phyloP scores from a whole-genome alignment of 2,113 vertebrate species.

The Rostratula benghalensis region DNA sequence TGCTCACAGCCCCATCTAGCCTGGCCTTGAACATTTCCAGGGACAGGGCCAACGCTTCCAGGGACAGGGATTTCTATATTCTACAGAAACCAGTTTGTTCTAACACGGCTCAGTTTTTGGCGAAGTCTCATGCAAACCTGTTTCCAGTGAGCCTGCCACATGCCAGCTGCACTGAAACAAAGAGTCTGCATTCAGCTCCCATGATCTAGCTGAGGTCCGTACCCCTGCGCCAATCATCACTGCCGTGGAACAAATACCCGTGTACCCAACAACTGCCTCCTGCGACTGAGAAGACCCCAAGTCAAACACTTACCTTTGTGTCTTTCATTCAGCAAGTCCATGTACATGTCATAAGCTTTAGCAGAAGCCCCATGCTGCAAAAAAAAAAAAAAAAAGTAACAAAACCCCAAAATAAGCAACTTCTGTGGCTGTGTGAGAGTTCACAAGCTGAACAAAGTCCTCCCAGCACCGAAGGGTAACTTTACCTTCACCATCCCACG shows the following conservation, averaged over 20 bases:
- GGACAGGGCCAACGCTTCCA: neutral
- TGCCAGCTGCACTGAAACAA: neutral
- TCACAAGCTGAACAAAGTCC: neutral
- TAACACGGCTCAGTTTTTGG: conserved; percentile 50
- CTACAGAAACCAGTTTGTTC: neutral
- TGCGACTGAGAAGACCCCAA: neutral
- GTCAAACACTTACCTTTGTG: conserved; percentile 79
- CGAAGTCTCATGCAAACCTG: conserved; percentile 38
- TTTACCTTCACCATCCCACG: conserved; percentile 93
- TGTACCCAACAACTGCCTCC: accelerated
- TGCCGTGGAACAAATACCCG: neutral
- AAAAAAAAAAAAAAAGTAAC: too few relatives aligned
- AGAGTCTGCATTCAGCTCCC: conserved; percentile 72
- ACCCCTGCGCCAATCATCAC: conserved; percentile 73
- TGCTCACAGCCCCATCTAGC: neutral
- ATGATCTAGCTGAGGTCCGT: conserved; percentile 71
- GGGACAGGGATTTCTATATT: neutral
- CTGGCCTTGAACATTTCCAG: neutral
- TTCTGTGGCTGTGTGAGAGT: neutral
- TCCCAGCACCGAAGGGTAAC: neutral
- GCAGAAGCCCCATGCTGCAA: conserved; percentile 79
- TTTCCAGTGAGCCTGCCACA: conserved; percentile 26
- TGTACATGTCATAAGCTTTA: conserved; percentile 84
- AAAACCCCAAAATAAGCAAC: neutral
- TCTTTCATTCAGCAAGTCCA: conserved; percentile 86